These are phyloP conservation scores for Ctenicera cuprea DNA, from an alignment of 2,888 invertebrate species.

Conservation along the genomic window DNA sequence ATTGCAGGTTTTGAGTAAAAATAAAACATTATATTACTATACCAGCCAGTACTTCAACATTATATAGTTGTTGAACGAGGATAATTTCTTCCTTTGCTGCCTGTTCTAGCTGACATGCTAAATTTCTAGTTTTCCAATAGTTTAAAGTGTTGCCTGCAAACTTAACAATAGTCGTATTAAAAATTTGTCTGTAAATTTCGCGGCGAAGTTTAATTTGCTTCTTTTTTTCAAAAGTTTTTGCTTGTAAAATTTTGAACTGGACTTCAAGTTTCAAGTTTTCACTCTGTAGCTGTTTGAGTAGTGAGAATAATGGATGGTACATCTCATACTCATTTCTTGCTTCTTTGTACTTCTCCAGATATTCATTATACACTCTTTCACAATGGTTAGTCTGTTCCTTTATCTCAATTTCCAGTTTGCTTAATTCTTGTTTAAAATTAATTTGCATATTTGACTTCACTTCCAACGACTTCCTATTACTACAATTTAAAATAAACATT, in stretches of 20 bases:
- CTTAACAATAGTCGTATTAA: background rate
- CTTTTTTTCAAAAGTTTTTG: background rate
- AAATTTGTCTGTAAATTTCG: constrained; percentile 10
- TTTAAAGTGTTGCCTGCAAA: constrained; percentile 2
- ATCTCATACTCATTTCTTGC: background rate
- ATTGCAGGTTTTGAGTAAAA: no score
- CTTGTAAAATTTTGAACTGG: background rate
- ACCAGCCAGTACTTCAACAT: background rate
- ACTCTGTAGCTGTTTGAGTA: constrained; percentile 3
- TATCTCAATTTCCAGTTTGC: background rate
- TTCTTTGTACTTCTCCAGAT: constrained; percentile 16
- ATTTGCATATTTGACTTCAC: background rate
- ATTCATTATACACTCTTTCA: constrained; percentile 1
- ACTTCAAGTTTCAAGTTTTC: constrained; percentile 13
- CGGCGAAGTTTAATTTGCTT: background rate
- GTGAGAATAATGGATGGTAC: constrained; percentile 15
- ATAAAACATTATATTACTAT: background rate
- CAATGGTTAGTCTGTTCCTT: background rate
- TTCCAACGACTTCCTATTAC: constrained; percentile 1
- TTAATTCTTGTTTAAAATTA: constrained; percentile 2
- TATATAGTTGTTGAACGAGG: background rate
- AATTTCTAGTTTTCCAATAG: background rate
- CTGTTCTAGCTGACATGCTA: background rate
- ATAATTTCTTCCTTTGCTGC: background rate
- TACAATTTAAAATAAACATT: no score